Evolutionary conservation across 2,888 invertebrate genomes (phyloP).

Genomic region (Campaea margaritaria): DNA sequence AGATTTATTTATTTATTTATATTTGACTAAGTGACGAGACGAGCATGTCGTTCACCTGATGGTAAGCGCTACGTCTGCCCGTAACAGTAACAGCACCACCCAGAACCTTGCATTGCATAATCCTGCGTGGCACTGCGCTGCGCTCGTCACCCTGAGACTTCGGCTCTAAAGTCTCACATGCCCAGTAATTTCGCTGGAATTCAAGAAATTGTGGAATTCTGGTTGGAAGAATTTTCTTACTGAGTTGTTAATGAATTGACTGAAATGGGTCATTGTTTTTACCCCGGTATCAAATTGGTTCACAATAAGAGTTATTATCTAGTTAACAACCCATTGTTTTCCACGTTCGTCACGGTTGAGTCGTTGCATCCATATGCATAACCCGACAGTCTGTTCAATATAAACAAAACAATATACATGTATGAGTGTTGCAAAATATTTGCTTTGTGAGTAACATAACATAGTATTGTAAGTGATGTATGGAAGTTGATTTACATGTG

Average conservation of each 20-base stretch:
- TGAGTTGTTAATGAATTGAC: conserved; percentile 10
- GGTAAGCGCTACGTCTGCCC: no score
- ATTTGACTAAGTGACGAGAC: no score
- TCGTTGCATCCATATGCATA: conserved; percentile 37
- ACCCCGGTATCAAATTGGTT: conserved; percentile 40
- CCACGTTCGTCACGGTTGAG: conserved; percentile 45
- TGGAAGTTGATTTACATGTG: background rate
- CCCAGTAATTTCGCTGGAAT: no score
- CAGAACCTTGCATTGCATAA: no score
- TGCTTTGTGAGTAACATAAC: background rate
- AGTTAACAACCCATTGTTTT: conserved; percentile 60
- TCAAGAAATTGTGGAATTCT: no score
- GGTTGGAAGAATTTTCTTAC: no score
- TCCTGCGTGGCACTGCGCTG: no score
- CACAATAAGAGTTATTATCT: conserved; percentile 53
- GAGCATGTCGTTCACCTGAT: no score
- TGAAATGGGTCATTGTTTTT: conserved; percentile 46
- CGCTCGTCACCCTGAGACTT: no score
- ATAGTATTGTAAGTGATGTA: background rate
- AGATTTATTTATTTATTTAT: no score
- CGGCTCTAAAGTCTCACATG: no score
- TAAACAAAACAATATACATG: conserved; percentile 27
- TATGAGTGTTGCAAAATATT: conserved; percentile 11
- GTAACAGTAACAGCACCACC: no score
- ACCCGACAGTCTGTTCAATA: conserved; percentile 31